These are phyloP conservation scores for Drosophila neocordata DNA, from an alignment of 1,140 invertebrate species.

Conservation along the genomic window DNA sequence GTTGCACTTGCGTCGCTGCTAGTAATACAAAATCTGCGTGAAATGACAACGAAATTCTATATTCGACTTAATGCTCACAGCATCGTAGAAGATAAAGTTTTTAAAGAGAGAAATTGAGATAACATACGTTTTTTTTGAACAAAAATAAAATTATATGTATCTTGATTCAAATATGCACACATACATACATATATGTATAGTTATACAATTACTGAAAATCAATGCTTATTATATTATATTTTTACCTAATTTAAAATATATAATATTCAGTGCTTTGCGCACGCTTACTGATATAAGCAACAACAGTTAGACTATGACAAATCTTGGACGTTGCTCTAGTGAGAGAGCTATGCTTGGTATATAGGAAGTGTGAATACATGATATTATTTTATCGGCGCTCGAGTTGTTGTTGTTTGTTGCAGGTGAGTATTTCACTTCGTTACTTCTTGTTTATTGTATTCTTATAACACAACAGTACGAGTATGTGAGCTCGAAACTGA, in stretches of 20 bases:
- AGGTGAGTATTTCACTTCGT: constrained; percentile 67
- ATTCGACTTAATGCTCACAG: background rate
- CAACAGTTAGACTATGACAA: constrained; percentile 19
- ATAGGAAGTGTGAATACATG: constrained; percentile 60
- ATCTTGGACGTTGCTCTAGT: constrained; percentile 12
- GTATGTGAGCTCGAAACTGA: constrained; percentile 63
- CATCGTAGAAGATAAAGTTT: background rate
- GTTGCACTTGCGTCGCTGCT: constrained; percentile 58
- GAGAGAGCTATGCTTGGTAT: constrained; percentile 10
- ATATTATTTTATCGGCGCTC: constrained; percentile 66
- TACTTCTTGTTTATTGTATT: constrained; percentile 64
- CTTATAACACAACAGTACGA: constrained; percentile 26
- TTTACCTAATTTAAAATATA: background rate
- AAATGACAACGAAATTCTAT: constrained; percentile 6
- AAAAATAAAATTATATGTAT: background rate
- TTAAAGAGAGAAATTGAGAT: background rate
- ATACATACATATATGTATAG: background rate
- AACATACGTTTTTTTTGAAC: background rate
- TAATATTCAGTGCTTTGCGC: background rate
- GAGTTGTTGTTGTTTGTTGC: constrained; percentile 61
- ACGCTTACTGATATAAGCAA: constrained; percentile 6
- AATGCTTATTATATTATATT: background rate
- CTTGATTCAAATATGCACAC: background rate
- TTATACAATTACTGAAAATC: background rate
- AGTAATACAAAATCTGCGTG: constrained; percentile 11